Conservation (phyloP, 1,140 invertebrate species). For the Acyrthosiphon pisum region DNA sequence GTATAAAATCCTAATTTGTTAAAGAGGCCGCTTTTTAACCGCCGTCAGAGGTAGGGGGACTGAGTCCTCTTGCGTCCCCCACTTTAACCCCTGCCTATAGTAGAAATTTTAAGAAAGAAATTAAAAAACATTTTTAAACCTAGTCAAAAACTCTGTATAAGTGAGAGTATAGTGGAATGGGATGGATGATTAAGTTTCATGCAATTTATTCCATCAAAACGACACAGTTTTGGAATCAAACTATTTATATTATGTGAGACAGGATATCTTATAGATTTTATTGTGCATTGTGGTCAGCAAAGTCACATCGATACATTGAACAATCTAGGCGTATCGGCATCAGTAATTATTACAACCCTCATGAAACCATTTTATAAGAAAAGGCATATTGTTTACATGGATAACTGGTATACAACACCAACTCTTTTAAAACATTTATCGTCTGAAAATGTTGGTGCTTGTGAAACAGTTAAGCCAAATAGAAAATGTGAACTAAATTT, state of each 20-base stretch:
- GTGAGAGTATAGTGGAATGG: not conserved
- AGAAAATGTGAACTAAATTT: not conserved
- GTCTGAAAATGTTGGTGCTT: not conserved
- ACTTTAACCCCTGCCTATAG: no score
- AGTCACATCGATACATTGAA: not conserved
- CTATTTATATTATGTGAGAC: not conserved
- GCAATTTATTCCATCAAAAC: not conserved
- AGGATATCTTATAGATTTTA: not conserved
- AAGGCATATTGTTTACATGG: not conserved
- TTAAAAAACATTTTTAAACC: not conserved
- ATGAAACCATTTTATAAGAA: not conserved
- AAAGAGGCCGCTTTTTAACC: no score
- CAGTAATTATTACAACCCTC: slow-evolving; percentile 1
- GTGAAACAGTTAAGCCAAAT: not conserved
- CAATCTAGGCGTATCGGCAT: not conserved
- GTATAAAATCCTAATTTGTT: no score
- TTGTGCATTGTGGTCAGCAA: not conserved
- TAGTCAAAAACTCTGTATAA: not conserved
- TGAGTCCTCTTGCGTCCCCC: no score
- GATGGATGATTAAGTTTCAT: not conserved
- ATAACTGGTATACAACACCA: not conserved
- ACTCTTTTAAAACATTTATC: not conserved
- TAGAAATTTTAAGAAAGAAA: not conserved
- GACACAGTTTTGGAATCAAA: not conserved
- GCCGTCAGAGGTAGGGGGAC: no score